phyloP scores from a whole-genome alignment of 1,140 invertebrate genomes.

The Nasonia giraulti region DNA sequence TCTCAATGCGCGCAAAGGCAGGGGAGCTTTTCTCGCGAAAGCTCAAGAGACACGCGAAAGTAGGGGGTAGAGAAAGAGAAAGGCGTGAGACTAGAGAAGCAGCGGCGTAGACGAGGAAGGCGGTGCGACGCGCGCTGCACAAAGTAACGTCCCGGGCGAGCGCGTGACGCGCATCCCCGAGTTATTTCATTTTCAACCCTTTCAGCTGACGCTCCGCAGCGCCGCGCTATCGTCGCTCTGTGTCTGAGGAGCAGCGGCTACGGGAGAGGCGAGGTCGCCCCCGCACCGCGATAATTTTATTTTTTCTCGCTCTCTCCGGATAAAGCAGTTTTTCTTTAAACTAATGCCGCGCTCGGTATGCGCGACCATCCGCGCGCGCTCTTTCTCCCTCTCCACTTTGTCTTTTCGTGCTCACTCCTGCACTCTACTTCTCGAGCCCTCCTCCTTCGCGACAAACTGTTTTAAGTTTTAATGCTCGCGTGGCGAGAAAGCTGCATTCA shows the following conservation, averaged over 20 bases:
- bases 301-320: slow-evolving; percentile 62
- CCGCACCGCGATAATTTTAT: slow-evolving; percentile 62
- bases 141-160: slow-evolving; percentile 51
- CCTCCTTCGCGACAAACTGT: not conserved
- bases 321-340: slow-evolving; percentile 60
- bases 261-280: not conserved
- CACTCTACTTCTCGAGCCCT: not conserved
- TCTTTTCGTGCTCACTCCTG: not conserved
- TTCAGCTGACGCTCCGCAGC: slow-evolving; percentile 51
- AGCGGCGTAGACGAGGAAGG: not conserved
- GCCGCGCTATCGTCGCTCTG: slow-evolving; percentile 14
- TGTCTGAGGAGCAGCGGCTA: slow-evolving; percentile 1
- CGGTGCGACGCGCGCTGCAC: not conserved
- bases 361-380: not conserved
- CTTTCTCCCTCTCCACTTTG: slow-evolving; percentile 10
- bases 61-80: not conserved
- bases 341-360: slow-evolving; percentile 37
- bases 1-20: slow-evolving; percentile 3
- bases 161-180: slow-evolving; percentile 65
- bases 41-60: not conserved
- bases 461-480: not conserved
- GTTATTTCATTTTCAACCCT: slow-evolving; percentile 70
- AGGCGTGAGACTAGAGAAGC: not conserved
- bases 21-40: not conserved
- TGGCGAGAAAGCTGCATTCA: too few relatives aligned